Conservation (phyloP, 2,113 vertebrate species). For the Dasyurus viverrinus region DNA sequence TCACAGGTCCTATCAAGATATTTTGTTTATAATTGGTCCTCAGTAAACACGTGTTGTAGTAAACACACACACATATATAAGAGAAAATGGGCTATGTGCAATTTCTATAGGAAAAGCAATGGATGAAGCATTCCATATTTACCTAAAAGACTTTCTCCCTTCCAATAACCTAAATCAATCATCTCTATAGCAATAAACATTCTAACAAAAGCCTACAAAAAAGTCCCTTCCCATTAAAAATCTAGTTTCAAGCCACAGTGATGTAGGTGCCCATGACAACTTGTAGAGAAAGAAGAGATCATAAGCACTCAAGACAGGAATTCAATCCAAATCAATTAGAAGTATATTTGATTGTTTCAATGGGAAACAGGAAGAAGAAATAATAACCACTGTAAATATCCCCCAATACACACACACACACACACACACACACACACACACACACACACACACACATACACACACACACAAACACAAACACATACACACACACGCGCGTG, state of each 20-base stretch:
- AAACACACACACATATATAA: no score
- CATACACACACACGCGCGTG: not conserved
- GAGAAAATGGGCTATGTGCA: not conserved
- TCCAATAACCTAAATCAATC: not conserved
- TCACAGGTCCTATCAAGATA: not conserved
- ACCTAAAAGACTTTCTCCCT: not conserved
- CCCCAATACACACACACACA: not conserved
- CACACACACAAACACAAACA: not conserved
- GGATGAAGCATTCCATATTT: not conserved
- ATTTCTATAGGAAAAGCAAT: not conserved
- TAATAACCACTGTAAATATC: not conserved
- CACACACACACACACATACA: not conserved
- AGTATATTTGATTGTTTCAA: constrained; percentile 19
- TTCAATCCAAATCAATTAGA: constrained; percentile 25
- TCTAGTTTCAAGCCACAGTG: constrained; percentile 33
- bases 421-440: not conserved
- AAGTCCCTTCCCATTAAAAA: not conserved
- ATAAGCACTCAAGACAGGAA: not conserved
- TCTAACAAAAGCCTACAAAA: not conserved
- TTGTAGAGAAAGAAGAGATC: not conserved
- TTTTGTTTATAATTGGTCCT: not conserved
- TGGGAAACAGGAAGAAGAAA: not conserved
- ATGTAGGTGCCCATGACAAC: not conserved
- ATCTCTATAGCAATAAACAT: not conserved
- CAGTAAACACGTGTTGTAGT: not conserved